phyloP scores from a whole-genome alignment of 2,113 vertebrate species.

The Tretioscincus oriximinensis region DNA sequence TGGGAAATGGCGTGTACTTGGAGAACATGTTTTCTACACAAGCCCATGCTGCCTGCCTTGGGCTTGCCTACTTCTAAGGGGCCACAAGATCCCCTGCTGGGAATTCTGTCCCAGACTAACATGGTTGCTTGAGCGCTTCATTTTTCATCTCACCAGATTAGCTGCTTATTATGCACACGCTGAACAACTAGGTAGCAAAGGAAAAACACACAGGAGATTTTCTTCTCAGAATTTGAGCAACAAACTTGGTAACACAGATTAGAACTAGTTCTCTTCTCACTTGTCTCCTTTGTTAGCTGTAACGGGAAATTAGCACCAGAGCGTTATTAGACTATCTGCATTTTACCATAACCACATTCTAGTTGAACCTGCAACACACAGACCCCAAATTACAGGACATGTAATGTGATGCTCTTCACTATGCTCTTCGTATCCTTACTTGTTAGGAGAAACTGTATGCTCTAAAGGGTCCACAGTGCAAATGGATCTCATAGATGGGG shows the following conservation, averaged over 20 bases:
- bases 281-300: neutral
- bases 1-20: too few relatives aligned
- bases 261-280: neutral
- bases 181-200: neutral
- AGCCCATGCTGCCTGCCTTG: too few relatives aligned
- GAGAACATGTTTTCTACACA: too few relatives aligned
- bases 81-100: too few relatives aligned
- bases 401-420: too few relatives aligned
- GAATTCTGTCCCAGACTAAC: too few relatives aligned
- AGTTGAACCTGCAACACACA: neutral
- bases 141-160: neutral
- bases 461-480: neutral
- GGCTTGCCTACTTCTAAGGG: too few relatives aligned
- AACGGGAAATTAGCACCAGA: too few relatives aligned
- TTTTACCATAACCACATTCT: neutral
- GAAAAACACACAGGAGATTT: neutral
- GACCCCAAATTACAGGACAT: neutral
- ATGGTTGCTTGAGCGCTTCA: neutral
- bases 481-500: too few relatives aligned
- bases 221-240: neutral
- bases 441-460: neutral
- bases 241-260: neutral
- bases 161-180: neutral
- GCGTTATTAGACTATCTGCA: neutral
- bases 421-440: neutral